Evolutionary conservation across 2,113 vertebrate species (phyloP), one percentile per base, ranked within the genome.

Genomic region (Lutjanus erythropterus): DNA sequence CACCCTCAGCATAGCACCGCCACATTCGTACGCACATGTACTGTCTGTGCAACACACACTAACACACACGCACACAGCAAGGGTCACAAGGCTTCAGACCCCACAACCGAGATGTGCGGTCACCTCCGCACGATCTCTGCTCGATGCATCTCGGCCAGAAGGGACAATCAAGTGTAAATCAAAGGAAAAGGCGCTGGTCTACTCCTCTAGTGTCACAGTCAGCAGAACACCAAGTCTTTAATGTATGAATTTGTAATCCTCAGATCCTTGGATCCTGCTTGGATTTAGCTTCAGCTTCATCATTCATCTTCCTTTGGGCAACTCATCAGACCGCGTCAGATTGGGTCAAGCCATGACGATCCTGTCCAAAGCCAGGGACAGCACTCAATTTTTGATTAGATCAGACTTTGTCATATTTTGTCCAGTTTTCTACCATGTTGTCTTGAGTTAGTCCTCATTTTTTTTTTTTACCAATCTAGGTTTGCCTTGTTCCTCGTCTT

Each of bases 1-100:
- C 19, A 78, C 78, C 33, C 78, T 86, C 83, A 92, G 68, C 89
- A 88, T 91, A 64, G 71, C 84, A 90, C 83, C 21, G 7, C 29
- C 72, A 78, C 74, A 29, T 76, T 33, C 35, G 50, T 15, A 69
- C 15, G 35, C 39, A 37, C 46, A 39, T 33, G 9, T 39, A 84
- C 25, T 27, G 62, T 55, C 46, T 33, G 21, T 42, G 50, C 6
- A 46, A 70, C 71, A 31, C 49, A 35, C 46, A 46, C 7, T 3
- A 31, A 71, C 19, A 33, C 42, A 25, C 5, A 14, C 25, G 67
- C 19, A 33, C 42, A 25, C 5, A 14, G 11, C 5, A 27, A 5
- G n/a, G 35, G 25, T 29, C 15, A 7, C 44, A 29, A 27, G 11
- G 62, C 2, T 76, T 73, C 33, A 68, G 35, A 60, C 18, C 25